These are phyloP conservation scores for Thamnophis elegans DNA, from an alignment of 2,797 vertebrate genomes.

Conservation along the genomic window DNA sequence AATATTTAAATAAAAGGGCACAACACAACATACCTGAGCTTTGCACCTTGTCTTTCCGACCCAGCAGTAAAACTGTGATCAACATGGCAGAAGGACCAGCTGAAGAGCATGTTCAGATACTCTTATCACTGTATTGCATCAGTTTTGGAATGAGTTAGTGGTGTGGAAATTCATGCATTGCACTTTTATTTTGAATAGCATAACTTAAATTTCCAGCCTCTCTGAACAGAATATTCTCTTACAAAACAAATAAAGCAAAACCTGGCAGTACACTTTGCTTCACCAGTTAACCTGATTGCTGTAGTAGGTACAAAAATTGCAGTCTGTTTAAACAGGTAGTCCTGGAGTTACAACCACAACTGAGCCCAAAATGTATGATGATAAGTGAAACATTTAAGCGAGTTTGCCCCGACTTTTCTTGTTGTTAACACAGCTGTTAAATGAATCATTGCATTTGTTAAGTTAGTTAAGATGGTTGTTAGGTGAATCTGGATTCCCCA, in stretches of 20 bases:
- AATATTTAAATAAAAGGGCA: neutral
- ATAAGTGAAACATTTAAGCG: neutral
- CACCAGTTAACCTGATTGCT: no score
- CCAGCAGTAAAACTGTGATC: neutral
- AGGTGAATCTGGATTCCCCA: neutral
- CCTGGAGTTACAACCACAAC: neutral
- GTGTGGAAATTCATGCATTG: neutral
- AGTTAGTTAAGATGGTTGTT: neutral
- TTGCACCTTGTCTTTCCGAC: neutral
- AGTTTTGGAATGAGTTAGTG: neutral
- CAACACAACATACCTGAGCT: neutral
- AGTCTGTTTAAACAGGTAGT: neutral
- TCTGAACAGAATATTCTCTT: neutral
- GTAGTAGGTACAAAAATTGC: neutral
- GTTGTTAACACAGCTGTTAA: neutral
- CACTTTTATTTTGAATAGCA: neutral
- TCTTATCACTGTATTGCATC: no score
- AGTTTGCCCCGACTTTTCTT: neutral
- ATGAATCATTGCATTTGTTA: neutral
- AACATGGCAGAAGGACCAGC: neutral
- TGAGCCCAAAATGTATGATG: neutral
- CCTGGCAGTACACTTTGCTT: neutral
- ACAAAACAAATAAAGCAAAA: neutral
- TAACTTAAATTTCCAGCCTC: no score
- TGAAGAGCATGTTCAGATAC: neutral